Conservation (phyloP, 30 jellyfish, hydroid and myxozoan species). For the Pseudorhiza aurosa region DNA sequence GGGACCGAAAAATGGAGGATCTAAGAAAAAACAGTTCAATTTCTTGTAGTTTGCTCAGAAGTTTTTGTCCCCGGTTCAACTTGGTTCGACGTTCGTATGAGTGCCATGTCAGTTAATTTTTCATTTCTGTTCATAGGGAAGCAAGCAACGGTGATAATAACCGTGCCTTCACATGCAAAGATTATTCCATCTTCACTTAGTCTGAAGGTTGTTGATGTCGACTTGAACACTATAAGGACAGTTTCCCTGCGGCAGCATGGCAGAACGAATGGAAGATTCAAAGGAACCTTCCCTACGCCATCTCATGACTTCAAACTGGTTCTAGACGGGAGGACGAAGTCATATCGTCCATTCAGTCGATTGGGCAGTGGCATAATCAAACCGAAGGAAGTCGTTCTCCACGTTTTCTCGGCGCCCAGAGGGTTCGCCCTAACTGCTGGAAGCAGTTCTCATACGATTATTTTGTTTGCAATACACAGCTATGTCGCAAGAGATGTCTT, state of each 20-base stretch:
- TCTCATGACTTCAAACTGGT: slow-evolving; percentile 37
- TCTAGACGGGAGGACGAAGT: slow-evolving; percentile 35
- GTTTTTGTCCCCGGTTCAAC: too few relatives aligned
- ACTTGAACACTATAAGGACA: not conserved
- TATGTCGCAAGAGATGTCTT: slow-evolving; percentile 4
- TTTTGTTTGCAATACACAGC: slow-evolving; percentile 24
- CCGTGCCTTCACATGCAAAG: slow-evolving; percentile 50
- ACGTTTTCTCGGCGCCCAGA: slow-evolving; percentile 28
- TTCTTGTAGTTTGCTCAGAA: too few relatives aligned
- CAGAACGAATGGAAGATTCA: slow-evolving; percentile 12
- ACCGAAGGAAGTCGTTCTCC: slow-evolving; percentile 4
- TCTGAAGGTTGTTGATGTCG: slow-evolving; percentile 19
- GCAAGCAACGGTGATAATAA: slow-evolving; percentile 23
- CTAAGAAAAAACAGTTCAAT: too few relatives aligned
- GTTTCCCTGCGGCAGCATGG: slow-evolving; percentile 23
- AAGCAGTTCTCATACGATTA: not conserved
- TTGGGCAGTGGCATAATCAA: slow-evolving; percentile 8
- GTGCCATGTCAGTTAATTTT: too few relatives aligned
- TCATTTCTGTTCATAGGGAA: slow-evolving; percentile 17
- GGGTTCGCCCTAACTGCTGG: slow-evolving; percentile 17
- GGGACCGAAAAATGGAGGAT: too few relatives aligned
- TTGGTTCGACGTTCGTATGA: too few relatives aligned
- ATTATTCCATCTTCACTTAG: slow-evolving; percentile 21
- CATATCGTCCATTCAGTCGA: slow-evolving; percentile 3
- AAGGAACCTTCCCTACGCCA: slow-evolving; percentile 26